A percentile compares a stretch with the other conserved stretches of the same genome.
Conservation (phyloP, 2,888 invertebrate genomes). For the Pollenia amentaria region DNA sequence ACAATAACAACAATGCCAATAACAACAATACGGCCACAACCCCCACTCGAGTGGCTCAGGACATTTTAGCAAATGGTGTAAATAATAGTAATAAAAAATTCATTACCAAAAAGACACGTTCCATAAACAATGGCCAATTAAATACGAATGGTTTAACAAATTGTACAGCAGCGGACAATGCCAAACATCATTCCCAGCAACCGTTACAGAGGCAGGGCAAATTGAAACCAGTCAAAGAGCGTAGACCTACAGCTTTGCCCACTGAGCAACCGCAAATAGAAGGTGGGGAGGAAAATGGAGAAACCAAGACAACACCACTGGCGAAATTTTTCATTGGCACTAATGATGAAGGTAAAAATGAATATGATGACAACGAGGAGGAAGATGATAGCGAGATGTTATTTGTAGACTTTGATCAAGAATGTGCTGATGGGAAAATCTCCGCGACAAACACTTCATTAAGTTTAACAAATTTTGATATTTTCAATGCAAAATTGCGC, state of each 20-base stretch:
- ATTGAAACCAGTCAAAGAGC: slow-evolving; percentile 81
- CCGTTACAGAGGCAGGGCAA: slow-evolving; percentile 77
- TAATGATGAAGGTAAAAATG: slow-evolving; percentile 72
- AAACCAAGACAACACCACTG: neutral
- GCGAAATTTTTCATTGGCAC: slow-evolving; percentile 81
- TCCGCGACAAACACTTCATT: slow-evolving; percentile 49
- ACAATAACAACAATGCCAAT: slow-evolving; percentile 56
- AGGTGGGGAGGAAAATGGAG: neutral
- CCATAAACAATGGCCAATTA: slow-evolving; percentile 58
- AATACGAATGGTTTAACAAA: slow-evolving; percentile 65
- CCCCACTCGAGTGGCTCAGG: neutral
- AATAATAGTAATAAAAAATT: slow-evolving; percentile 74
- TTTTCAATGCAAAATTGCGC: slow-evolving; percentile 53
- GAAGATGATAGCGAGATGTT: slow-evolving; percentile 24
- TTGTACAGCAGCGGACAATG: slow-evolving; percentile 44
- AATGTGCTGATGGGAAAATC: slow-evolving; percentile 26
- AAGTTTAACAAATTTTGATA: slow-evolving; percentile 44
- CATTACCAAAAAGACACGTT: slow-evolving; percentile 75
- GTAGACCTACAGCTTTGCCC: slow-evolving; percentile 81
- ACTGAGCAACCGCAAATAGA: slow-evolving; percentile 77
- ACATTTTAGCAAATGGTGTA: slow-evolving; percentile 22
- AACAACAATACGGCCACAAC: slow-evolving; percentile 54
- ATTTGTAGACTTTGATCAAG: slow-evolving; percentile 29
- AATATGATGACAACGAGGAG: slow-evolving; percentile 62
- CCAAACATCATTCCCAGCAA: slow-evolving; percentile 75